A percentile compares a stretch with the other conserved stretches of the same genome.
These are phyloP conservation scores for Calephelis perditalis DNA, from an alignment of 2,888 invertebrate species.

Conservation along the genomic window DNA sequence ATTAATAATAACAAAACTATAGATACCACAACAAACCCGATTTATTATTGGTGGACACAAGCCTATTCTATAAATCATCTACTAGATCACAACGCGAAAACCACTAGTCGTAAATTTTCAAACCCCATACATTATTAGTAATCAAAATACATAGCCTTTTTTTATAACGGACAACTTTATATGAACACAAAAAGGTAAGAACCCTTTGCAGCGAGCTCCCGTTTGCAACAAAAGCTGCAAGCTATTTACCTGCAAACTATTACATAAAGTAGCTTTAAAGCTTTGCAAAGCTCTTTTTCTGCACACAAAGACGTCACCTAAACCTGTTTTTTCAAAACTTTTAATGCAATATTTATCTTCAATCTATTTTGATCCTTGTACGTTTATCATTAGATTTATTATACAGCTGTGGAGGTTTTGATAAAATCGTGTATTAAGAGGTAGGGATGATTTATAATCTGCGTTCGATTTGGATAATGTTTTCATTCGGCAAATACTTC, in stretches of 20 bases:
- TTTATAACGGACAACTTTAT: conserved; percentile 16
- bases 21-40: too few relatives aligned
- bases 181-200: conserved; percentile 40
- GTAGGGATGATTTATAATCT: conserved; percentile 33
- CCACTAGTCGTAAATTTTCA: too few relatives aligned
- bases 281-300: conserved; percentile 31
- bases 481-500: conserved; percentile 31
- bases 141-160: conserved; percentile 19
- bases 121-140: background rate
- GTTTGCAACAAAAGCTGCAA: conserved; percentile 53
- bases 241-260: conserved; percentile 38
- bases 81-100: too few relatives aligned
- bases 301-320: conserved; percentile 33
- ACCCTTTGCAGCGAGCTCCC: conserved; percentile 58
- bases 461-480: conserved; percentile 32
- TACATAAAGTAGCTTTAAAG: conserved; percentile 31
- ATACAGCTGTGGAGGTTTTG: background rate
- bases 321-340: conserved; percentile 28
- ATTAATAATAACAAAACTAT: too few relatives aligned
- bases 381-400: conserved; percentile 15
- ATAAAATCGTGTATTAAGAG: conserved; percentile 13
- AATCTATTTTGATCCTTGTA: conserved; percentile 22
- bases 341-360: conserved; percentile 10
- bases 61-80: too few relatives aligned
- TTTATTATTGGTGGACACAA: too few relatives aligned